Evolutionary conservation across 2,888 invertebrate genomes (phyloP), one percentile per base, ranked within the genome.

Genomic region (Hipparchia semele): DNA sequence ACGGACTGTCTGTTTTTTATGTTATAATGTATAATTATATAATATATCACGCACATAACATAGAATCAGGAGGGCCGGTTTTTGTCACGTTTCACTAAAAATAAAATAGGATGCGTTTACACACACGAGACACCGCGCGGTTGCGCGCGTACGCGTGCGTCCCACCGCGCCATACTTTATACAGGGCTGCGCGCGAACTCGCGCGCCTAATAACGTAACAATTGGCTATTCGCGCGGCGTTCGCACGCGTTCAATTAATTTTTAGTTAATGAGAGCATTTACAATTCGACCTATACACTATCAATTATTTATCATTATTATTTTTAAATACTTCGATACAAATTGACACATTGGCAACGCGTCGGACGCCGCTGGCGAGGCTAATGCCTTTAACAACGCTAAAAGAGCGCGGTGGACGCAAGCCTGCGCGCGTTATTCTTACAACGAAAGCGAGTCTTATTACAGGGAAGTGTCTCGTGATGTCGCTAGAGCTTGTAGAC

Each of bases 1-100:
- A 82, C 78, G 77, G 73, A 78, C 76, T 70, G 77, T 72, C 71
- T 74, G 75, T 75, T 75, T 74, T 74, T 74, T 68, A 39, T 74
- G 70, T 73, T 64, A 66, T 59, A 64, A 71, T 73, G 71, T 70
- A 68, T 75, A 69, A 54, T 70, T 73, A 67, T 72, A 76, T 67
- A 72, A 72, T 74, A 76, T 75, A 75, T 69, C 74, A 77, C 73
- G 73, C 66, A 72, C 76, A 69, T 71, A 73, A 73, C 72, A 56
- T 33, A 67, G 62, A 73, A 70, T 73, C 62, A 46, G 70, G 66
- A 60, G 71, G 73, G 75, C 58, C 76, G 72, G 76, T 75, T 73
- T 60, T 71, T 53, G 46, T 59, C 71, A 74, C 56, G 58, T 49
- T 70, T 58, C 46, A 62, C 67, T 53, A 69, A 69, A 53, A 69